Percentiles rank a stretch among this genome's conserved stretches.
Evolutionary conservation across 2,113 vertebrate species (phyloP).

Genomic region (Cololabis saira): DNA sequence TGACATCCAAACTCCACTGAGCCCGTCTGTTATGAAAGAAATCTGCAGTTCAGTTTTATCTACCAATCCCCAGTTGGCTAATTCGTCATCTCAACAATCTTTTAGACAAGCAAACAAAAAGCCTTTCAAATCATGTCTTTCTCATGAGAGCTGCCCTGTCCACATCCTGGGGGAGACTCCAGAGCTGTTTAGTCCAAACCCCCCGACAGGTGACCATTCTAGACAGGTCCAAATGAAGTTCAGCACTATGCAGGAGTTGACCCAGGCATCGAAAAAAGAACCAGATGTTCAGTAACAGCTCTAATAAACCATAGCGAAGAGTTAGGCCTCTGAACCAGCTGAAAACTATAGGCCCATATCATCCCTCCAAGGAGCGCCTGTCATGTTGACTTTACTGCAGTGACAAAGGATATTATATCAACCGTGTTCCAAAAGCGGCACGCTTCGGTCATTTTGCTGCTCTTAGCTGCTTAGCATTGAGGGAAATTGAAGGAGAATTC

Average conservation of each 20-base stretch:
- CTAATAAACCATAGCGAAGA: not conserved
- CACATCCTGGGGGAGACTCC: not conserved
- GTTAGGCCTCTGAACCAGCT: not conserved
- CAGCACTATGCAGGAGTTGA: slow-evolving; percentile 13
- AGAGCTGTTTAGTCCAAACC: not conserved
- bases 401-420: slow-evolving; percentile 39
- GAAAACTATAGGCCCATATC: not conserved
- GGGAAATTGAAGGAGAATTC: slow-evolving; percentile 30
- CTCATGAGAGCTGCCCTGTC: not conserved
- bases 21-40: not conserved
- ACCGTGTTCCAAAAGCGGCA: slow-evolving; percentile 18
- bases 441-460: slow-evolving; percentile 22
- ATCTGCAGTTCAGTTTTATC: not conserved
- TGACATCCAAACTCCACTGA: too few relatives aligned
- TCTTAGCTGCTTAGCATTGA: slow-evolving; percentile 7
- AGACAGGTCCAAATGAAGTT: slow-evolving; percentile 11
- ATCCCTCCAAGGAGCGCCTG: slow-evolving; percentile 16
- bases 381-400: slow-evolving; percentile 37
- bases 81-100: too few relatives aligned
- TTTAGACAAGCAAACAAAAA: not conserved
- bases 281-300: slow-evolving; percentile 15
- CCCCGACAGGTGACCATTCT: slow-evolving; percentile 25
- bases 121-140: too few relatives aligned
- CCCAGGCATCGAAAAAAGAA: slow-evolving; percentile 22
- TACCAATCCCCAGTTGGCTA: not conserved